Percentiles rank a stretch among this genome's conserved stretches.
Evolutionary conservation across 2,797 vertebrate species (phyloP).

Genomic region (Hydrocynus forskahlii): DNA sequence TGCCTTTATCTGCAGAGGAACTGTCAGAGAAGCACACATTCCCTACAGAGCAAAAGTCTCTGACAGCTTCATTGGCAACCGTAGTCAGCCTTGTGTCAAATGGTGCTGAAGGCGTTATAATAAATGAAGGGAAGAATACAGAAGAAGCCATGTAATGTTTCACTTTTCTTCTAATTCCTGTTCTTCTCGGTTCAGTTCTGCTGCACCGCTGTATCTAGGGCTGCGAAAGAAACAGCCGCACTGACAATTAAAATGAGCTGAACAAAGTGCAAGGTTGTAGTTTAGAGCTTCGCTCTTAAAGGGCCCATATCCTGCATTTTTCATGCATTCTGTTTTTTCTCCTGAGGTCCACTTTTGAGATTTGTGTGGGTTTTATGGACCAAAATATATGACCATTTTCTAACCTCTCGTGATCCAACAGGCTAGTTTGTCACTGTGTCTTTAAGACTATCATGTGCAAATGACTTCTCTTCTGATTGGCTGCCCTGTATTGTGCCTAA

Average conservation of each 20-base stretch:
- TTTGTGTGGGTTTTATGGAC: too few species aligned
- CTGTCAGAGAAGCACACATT: slow-evolving; percentile 14
- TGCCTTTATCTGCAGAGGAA: slow-evolving; percentile 29
- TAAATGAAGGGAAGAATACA: slow-evolving; percentile 1
- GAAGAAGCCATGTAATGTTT: neutral
- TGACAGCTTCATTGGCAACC: slow-evolving; percentile 23
- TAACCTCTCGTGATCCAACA: too few species aligned
- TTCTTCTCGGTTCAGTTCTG: neutral
- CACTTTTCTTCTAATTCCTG: neutral
- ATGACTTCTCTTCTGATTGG: too few species aligned
- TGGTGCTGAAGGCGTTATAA: slow-evolving; percentile 1
- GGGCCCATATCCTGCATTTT: too few species aligned
- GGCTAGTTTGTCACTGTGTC: too few species aligned
- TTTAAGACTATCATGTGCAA: too few species aligned
- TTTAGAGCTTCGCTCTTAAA: too few species aligned
- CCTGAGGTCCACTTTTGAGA: too few species aligned
- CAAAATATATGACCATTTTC: too few species aligned
- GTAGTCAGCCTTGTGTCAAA: slow-evolving; percentile 27
- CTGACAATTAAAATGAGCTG: neutral
- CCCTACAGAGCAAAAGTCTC: slow-evolving; percentile 12
- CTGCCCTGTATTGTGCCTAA: too few species aligned
- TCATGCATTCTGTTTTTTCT: too few species aligned
- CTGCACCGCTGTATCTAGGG: too few species aligned
- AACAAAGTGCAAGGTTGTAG: neutral
- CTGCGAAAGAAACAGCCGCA: neutral